phyloP scores from a whole-genome alignment of 1,140 invertebrate genomes.

The Chelonus insularis region DNA sequence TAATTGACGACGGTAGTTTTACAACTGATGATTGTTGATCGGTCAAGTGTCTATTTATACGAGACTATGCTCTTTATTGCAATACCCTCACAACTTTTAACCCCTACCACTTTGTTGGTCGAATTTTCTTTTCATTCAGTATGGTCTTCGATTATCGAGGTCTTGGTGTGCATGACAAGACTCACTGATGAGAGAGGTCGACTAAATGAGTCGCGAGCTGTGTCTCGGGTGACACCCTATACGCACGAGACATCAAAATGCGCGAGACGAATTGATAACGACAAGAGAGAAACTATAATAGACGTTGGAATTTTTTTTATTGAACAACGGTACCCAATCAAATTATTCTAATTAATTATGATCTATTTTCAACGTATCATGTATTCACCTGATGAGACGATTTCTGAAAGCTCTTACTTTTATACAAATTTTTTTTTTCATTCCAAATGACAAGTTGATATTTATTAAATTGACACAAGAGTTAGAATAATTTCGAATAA shows the following conservation, averaged over 20 bases:
- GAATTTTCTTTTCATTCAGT: conserved; percentile 62
- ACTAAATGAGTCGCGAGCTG: conserved; percentile 19
- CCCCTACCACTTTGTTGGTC: conserved; percentile 30
- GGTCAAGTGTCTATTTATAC: conserved; percentile 56
- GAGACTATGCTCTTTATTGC: conserved; percentile 20
- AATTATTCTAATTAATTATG: not conserved
- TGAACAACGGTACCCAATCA: not conserved
- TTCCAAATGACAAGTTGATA: too few relatives aligned
- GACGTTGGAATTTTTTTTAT: conserved; percentile 11
- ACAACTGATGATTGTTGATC: conserved; percentile 53
- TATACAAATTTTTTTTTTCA: too few relatives aligned
- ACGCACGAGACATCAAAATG: conserved; percentile 13
- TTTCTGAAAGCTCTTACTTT: too few relatives aligned
- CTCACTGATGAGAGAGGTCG: conserved; percentile 28
- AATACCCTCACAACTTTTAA: conserved; percentile 5
- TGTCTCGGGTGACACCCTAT: conserved; percentile 27
- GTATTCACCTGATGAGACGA: too few relatives aligned
- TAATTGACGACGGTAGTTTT: conserved; percentile 39
- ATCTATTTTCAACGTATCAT: too few relatives aligned
- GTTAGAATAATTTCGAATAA: too few relatives aligned
- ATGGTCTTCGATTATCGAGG: conserved; percentile 61
- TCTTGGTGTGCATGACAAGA: conserved; percentile 49
- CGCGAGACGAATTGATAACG: conserved; percentile 27
- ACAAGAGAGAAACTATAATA: conserved; percentile 8
- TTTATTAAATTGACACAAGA: too few relatives aligned